Evolutionary conservation across 1,140 invertebrate species (phyloP), one percentile per base, ranked within the genome.

Genomic region (Drosophila watanabei): DNA sequence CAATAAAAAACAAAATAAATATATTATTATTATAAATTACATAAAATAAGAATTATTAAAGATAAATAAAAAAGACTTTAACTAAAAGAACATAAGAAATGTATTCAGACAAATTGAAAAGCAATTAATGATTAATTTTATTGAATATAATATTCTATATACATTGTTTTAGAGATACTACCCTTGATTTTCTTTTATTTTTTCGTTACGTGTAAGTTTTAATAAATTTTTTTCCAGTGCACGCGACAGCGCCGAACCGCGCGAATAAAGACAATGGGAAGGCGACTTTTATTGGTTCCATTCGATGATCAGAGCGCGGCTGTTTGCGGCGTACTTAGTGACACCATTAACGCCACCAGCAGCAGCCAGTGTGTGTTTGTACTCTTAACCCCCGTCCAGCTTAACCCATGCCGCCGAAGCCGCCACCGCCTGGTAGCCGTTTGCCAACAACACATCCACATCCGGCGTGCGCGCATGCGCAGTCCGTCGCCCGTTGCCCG

Each of bases 221-320:
- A 5, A 28, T 24, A 8, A 1, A 14, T 24, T 28, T 69, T 70
- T 2, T 54, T 30, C 0, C 4, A 71, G 84, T 68, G 75, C 66
- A 72, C 60, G 32, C 18, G 6, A 18, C 20, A 10, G 20, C 10
- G 43, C 33, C 73, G 69, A 79, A 63, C 71, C 84, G 86, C 86
- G 86, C 85, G 72, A 88, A 89, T 84, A 85, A 89, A 90, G 86
- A 89, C 86, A 89, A 89, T 89, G 86, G 69, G 37, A 90, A 90
- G 79, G 75, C 86, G 70, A 80, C 82, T 92, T 89, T 91, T 92
- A 92, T 92, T 92, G 87, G 91, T 92, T 92, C 91, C 91, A 92
- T 92, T 92, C 91, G 91, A 92, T 92, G 91, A 92, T 92, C 85
- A 91, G 64, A 68, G 62, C 46, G 76, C 70, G 75, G 71, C 85